Base-by-base conservation (phyloP, 2,113 vertebrate species). In the Xerus inauris region DNA sequence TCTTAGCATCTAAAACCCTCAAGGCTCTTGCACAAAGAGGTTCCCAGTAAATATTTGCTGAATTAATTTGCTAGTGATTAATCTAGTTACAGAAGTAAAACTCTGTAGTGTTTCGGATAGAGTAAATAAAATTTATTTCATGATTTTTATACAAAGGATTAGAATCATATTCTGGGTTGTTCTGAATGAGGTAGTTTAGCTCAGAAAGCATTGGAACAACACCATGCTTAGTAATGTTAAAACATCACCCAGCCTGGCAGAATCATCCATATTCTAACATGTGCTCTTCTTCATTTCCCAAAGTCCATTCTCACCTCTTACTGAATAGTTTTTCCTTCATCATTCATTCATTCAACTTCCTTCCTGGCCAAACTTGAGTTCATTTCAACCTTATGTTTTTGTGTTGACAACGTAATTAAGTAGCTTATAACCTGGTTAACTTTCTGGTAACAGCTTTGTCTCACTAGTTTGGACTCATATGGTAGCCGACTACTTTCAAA, bases 31-130 rank as follows among this genome's bases (percentile, higher is more conserved):
- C 1, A 64, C 32, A 97, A 30, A 94, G 38, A 80, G 2, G 12
- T 76, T 94, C 38, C 40, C 67, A 91, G 49, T 88, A 95, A 81
- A 86, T 85, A 71, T 64, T 69, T 92, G 26, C 51, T 94, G 30
- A 72, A 82, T 94, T 84, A 89, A 94, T 89, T 85, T 95, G 35
- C 3, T 93, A 26, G 79, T 96, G 24, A 91, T 94, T 87, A 89
- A 86, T 86, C 42, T 95, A 73, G 72, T 94, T 87, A 69, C 42
- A 90, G 77, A 89, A 47, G 47, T 73, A 77, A 59, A 91, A 92
- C 32, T 92, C 35, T 40, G 9, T 77, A 76, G 32, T 76, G 73
- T 73, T 22, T 91, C 28, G 64, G 59, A 80, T 65, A 42, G 22
- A 64, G 2, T 73, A 71, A 73, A 38, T 93, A 42, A 79, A 92